These are phyloP conservation scores for Astatoreochromis straeleni DNA, from an alignment of 2,113 vertebrate genomes.

Conservation along the genomic window DNA sequence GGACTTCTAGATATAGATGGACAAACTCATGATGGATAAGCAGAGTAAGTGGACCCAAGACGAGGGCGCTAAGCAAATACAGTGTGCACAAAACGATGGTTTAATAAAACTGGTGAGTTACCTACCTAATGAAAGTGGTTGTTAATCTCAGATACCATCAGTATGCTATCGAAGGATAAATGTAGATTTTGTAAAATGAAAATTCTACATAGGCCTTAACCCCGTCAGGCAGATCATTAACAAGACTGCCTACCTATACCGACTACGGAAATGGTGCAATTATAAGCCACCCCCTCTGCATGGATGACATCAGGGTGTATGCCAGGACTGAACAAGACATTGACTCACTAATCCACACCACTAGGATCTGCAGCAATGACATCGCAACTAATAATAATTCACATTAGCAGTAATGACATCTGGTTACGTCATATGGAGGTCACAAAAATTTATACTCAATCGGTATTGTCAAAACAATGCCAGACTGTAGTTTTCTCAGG, in stretches of 20 bases:
- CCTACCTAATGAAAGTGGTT: not conserved
- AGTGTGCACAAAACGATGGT: not conserved
- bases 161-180: not conserved
- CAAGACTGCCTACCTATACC: not conserved
- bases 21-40: not conserved
- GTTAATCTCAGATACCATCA: not conserved
- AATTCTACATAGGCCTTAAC: not conserved
- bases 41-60: not conserved
- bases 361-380: not conserved
- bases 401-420: not conserved
- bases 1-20: not conserved
- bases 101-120: not conserved
- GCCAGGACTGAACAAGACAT: not conserved
- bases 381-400: not conserved
- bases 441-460: fast-evolving
- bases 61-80: not conserved
- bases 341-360: not conserved
- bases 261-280: not conserved
- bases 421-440: not conserved
- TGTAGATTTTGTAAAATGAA: not conserved
- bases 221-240: fast-evolving
- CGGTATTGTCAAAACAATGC: not conserved
- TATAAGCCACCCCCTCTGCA: not conserved
- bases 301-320: not conserved
- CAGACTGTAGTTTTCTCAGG: not conserved